Conservation (phyloP, 2,113 vertebrate genomes). For the Nannospalax galili region DNA sequence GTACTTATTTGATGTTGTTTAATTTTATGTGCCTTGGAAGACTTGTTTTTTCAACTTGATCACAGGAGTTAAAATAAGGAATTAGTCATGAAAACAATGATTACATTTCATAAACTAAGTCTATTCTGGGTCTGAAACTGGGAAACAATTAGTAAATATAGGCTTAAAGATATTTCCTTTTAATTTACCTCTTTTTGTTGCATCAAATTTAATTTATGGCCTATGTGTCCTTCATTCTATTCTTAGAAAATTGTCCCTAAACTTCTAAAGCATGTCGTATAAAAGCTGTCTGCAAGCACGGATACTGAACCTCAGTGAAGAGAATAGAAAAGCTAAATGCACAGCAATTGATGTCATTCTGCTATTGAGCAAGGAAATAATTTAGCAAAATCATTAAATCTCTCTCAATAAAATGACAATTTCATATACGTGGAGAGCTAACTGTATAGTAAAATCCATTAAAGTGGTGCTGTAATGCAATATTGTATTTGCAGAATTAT, state of each 20-base stretch:
- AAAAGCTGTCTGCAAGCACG: conserved; percentile 16
- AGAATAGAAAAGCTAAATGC: conserved; percentile 53
- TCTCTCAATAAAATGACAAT: conserved; percentile 69
- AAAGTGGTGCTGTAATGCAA: neutral
- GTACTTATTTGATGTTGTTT: conserved; percentile 45
- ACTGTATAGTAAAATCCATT: conserved; percentile 58
- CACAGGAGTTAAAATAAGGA: conserved; percentile 38
- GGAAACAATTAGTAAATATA: conserved; percentile 52
- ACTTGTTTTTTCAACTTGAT: conserved; percentile 28
- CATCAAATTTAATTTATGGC: conserved; percentile 75
- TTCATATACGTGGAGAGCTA: conserved; percentile 43
- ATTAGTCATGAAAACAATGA: conserved; percentile 54
- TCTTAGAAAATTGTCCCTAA: conserved; percentile 76
- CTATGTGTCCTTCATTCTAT: conserved; percentile 56
- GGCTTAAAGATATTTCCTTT: conserved; percentile 65
- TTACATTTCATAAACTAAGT: conserved; percentile 40
- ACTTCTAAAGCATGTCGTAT: conserved; percentile 57
- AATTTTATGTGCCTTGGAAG: conserved; percentile 22
- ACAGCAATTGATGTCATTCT: conserved; percentile 62
- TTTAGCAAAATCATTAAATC: conserved; percentile 72
- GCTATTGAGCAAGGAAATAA: conserved; percentile 63
- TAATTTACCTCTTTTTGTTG: conserved; percentile 71
- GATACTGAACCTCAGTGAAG: conserved; percentile 47
- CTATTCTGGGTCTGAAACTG: conserved; percentile 37
- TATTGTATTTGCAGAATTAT: conserved; percentile 39